A percentile compares a stretch with the other conserved stretches of the same genome.
Evolutionary conservation across 2,113 vertebrate species (phyloP).

Genomic region (Sinocyclocheilus maitianheensis): DNA sequence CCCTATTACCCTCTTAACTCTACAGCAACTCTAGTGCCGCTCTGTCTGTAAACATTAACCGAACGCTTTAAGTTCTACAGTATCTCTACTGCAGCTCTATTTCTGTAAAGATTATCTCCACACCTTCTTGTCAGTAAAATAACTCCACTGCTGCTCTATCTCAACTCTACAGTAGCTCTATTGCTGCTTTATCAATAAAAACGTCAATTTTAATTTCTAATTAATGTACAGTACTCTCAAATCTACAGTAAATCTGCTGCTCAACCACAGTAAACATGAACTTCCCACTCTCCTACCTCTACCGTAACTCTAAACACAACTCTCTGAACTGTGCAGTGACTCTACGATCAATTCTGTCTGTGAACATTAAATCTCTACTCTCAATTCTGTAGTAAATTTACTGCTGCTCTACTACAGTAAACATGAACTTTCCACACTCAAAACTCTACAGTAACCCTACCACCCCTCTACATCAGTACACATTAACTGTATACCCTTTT

Average conservation of each 20-base stretch:
- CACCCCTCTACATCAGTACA: neutral
- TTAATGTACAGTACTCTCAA: too few relatives aligned
- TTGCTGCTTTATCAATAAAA: neutral
- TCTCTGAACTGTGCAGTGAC: neutral
- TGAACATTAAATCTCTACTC: neutral
- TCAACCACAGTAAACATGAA: slow-evolving; percentile 54
- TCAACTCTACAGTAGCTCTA: neutral
- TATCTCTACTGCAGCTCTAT: neutral
- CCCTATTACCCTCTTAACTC: neutral
- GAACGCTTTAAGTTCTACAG: neutral
- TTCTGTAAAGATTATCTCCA: neutral
- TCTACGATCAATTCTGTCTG: neutral
- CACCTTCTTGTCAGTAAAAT: neutral
- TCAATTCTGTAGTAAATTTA: neutral
- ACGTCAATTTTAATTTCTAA: neutral
- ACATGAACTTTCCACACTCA: neutral
- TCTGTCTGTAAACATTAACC: neutral
- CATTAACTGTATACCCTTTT: neutral
- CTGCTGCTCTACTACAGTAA: neutral
- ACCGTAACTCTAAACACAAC: neutral
- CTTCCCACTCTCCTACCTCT: neutral
- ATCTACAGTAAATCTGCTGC: slow-evolving; percentile 60
- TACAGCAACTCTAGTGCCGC: neutral
- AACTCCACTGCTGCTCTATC: neutral
- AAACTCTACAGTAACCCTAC: neutral